Evolutionary conservation across 2,797 vertebrate species (phyloP).

Genomic region (Onychomys torridus): DNA sequence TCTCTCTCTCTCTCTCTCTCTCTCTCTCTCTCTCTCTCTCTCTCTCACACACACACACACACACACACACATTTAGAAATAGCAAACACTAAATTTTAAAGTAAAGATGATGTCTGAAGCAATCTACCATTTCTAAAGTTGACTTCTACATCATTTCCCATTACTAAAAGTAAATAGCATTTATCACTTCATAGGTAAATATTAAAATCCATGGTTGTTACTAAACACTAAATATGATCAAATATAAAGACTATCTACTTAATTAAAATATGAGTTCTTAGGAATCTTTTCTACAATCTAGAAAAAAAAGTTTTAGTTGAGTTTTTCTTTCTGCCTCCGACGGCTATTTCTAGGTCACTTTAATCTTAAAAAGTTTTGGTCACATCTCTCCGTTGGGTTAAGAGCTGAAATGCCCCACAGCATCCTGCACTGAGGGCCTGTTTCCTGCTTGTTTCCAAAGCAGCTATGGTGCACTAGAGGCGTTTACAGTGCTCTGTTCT

Average conservation of each 20-base stretch:
- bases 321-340: conserved; percentile 1
- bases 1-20: no score
- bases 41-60: background rate
- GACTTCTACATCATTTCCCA: conserved; percentile 28
- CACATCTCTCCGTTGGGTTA: background rate
- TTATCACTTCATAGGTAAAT: background rate
- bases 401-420: background rate
- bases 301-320: background rate
- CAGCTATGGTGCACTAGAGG: background rate
- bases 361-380: background rate
- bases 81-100: background rate
- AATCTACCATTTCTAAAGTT: background rate
- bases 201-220: background rate
- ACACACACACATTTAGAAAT: background rate
- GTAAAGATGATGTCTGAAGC: background rate
- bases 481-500: background rate
- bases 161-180: conserved; percentile 40
- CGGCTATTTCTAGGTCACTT: conserved; percentile 34
- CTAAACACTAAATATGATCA: conserved; percentile 39
- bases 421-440: background rate
- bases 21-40: no score
- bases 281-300: background rate
- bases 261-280: background rate
- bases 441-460: background rate
- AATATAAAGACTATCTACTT: background rate